phyloP scores from a whole-genome alignment of 2,797 vertebrate genomes.

The Gymnopithys bicolor region DNA sequence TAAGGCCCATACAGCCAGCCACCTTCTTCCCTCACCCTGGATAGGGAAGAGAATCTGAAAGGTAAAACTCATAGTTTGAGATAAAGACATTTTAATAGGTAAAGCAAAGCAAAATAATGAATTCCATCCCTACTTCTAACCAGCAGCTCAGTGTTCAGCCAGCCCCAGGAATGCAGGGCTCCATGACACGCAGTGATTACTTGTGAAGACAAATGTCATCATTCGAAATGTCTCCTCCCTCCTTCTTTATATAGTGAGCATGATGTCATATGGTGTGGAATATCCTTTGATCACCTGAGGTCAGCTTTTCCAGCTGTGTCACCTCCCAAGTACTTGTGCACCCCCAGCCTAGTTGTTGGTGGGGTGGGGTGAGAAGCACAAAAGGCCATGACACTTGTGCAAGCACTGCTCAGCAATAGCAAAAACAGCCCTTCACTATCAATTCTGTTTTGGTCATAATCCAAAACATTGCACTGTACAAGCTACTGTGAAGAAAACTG shows the following conservation, averaged over 20 bases:
- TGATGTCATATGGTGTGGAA: not conserved
- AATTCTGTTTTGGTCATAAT: not conserved
- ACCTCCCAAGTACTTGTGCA: not conserved
- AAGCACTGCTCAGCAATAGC: not conserved
- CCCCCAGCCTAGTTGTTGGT: fast-evolving
- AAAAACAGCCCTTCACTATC: not conserved
- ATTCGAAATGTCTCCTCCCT: fast-evolving
- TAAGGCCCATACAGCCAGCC: not conserved
- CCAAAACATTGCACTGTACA: not conserved
- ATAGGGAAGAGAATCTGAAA: not conserved
- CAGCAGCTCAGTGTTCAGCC: not conserved
- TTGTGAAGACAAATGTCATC: not conserved
- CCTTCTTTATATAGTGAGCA: not conserved
- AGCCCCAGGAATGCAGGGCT: not conserved
- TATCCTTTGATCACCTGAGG: not conserved
- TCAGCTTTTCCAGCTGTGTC: not conserved
- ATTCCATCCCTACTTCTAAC: not conserved
- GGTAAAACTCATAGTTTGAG: not conserved
- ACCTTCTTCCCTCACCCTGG: not conserved
- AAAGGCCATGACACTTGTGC: not conserved
- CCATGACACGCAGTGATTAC: fast-evolving
- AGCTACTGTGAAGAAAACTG: fast-evolving
- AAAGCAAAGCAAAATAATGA: not conserved
- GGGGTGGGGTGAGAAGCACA: not conserved
- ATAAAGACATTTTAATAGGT: not conserved